These are phyloP conservation scores for Corella eumyota DNA, from an alignment of 23 tunicate species.

Conservation along the genomic window DNA sequence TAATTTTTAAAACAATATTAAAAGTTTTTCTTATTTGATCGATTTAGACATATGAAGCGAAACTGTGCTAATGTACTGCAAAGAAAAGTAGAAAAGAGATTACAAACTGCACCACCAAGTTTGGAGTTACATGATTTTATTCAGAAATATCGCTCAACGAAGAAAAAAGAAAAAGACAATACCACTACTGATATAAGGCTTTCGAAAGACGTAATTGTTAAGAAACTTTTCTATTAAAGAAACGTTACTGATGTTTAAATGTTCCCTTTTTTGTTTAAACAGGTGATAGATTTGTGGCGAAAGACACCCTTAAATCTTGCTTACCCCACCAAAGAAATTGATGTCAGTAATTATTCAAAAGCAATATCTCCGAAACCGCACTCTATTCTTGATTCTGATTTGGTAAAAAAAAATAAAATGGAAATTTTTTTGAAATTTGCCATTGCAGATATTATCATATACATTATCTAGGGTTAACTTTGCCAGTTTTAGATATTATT, in stretches of 20 bases:
- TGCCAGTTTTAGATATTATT: too few relatives aligned
- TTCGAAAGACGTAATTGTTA: conserved; percentile 29
- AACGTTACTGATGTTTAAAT: neutral
- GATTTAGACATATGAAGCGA: conserved; percentile 25
- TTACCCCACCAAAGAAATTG: conserved; percentile 16
- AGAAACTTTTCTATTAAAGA: neutral
- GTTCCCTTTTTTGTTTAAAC: neutral
- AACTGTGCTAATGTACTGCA: conserved; percentile 29
- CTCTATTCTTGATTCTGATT: conserved; percentile 11
- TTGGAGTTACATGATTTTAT: conserved; percentile 56
- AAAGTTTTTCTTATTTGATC: too few relatives aligned
- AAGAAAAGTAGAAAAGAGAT: conserved; percentile 8
- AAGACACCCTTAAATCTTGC: conserved; percentile 28
- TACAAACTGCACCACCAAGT: conserved; percentile 28
- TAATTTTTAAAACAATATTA: neutral
- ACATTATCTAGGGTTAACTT: too few relatives aligned
- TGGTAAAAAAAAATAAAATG: too few relatives aligned
- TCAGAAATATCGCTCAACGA: conserved; percentile 10
- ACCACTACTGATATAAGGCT: conserved; percentile 28
- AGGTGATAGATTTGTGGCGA: conserved; percentile 47
- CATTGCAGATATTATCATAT: too few relatives aligned
- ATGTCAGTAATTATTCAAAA: conserved; percentile 31
- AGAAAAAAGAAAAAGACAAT: conserved; percentile 9
- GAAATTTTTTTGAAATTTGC: too few relatives aligned
- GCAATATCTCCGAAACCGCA: conserved; percentile 16